These are phyloP conservation scores for Stramonita haemastoma DNA, from an alignment of 2,888 invertebrate species.

Conservation along the genomic window DNA sequence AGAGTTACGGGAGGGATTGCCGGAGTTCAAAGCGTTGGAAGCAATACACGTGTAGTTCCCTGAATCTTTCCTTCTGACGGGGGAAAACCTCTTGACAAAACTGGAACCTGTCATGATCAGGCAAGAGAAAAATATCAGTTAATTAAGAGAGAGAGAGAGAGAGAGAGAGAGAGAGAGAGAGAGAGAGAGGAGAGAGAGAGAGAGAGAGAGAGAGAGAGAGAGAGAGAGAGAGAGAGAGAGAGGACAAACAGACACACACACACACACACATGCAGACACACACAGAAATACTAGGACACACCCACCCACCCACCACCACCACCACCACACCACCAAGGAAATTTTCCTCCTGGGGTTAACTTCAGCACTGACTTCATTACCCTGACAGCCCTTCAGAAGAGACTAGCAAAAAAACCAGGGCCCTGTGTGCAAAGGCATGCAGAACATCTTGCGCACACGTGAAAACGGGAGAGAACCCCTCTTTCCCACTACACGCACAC, in stretches of 20 bases:
- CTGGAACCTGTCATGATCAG: conserved; percentile 44
- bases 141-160: too few relatives aligned
- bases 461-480: too few relatives aligned
- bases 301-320: neutral
- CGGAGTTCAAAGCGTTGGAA: conserved; percentile 51
- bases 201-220: neutral
- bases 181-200: too few relatives aligned
- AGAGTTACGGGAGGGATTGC: conserved; percentile 43
- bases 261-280: neutral
- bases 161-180: too few relatives aligned
- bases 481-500: too few relatives aligned
- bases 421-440: too few relatives aligned
- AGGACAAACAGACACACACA: neutral
- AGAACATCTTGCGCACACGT: too few relatives aligned
- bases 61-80: conserved; percentile 54
- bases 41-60: conserved; percentile 66
- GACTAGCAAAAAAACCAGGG: too few relatives aligned
- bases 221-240: neutral
- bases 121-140: neutral
- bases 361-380: too few relatives aligned
- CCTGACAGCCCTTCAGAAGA: neutral
- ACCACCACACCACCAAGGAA: neutral
- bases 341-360: too few relatives aligned
- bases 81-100: conserved; percentile 49
- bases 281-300: neutral